A percentile compares a stretch with the other conserved stretches of the same genome.
phyloP scores from a whole-genome alignment of 1,140 invertebrate species.

The Eumaeus atala region DNA sequence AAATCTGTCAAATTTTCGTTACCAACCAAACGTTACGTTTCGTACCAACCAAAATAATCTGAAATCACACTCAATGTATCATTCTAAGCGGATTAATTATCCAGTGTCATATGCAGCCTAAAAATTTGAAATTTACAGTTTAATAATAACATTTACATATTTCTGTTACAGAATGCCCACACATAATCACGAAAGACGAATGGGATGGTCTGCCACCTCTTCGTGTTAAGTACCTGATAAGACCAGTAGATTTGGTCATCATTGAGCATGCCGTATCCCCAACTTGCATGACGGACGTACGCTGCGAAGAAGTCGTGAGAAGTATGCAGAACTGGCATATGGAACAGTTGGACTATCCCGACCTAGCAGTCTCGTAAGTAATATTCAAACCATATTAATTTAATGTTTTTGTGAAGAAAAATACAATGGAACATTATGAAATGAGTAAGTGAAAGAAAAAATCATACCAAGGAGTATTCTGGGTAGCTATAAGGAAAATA shows the following conservation, averaged over 20 bases:
- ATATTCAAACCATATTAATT: background rate
- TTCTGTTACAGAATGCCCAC: slow-evolving; percentile 33
- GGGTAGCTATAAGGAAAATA: no score
- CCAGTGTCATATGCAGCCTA: no score
- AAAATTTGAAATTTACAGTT: no score
- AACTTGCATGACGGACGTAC: slow-evolving; percentile 70
- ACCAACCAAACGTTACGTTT: no score
- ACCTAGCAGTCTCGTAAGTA: slow-evolving; percentile 73
- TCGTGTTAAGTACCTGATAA: slow-evolving; percentile 71
- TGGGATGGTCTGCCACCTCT: slow-evolving; percentile 64
- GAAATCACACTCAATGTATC: no score
- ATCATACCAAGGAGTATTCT: no score
- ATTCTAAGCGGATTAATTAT: no score
- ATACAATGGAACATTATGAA: no score
- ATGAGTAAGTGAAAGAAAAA: no score
- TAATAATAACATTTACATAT: no score
- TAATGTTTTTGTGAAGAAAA: background rate
- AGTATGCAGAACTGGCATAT: slow-evolving; percentile 79
- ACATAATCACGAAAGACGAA: slow-evolving; percentile 37
- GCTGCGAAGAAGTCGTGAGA: slow-evolving; percentile 68
- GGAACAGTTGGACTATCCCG: slow-evolving; percentile 74
- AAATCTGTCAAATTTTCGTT: no score
- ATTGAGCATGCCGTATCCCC: slow-evolving; percentile 82
- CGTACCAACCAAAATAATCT: no score
- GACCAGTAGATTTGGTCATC: slow-evolving; percentile 77